phyloP scores from a whole-genome alignment of 2,888 invertebrate genomes.

The Chaetoderma sp. region DNA sequence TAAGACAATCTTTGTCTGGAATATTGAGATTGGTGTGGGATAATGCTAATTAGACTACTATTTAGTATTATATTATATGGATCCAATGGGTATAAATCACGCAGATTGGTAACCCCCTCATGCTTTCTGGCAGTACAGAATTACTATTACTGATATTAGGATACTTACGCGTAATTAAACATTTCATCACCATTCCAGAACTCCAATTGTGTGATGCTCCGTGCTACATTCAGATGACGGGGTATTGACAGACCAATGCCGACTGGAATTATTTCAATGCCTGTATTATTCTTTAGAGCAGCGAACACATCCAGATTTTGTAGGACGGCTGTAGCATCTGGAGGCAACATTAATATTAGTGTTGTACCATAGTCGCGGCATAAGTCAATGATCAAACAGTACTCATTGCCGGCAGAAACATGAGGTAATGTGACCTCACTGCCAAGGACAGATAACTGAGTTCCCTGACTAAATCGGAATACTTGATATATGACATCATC shows the following conservation, averaged over 20 bases:
- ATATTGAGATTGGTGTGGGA: too few species aligned
- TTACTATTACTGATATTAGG: too few species aligned
- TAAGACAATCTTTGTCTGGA: too few species aligned
- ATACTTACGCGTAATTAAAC: constrained; percentile 5
- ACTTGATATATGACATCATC: neutral
- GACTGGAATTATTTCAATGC: neutral
- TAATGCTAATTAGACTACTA: too few species aligned
- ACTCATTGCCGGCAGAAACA: neutral
- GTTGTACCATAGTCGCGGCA: neutral
- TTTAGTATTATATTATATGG: too few species aligned
- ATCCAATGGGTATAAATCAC: too few species aligned
- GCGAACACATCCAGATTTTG: neutral
- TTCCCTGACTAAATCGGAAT: constrained; percentile 1
- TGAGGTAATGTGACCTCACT: neutral
- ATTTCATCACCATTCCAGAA: constrained; percentile 3
- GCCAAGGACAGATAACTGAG: neutral
- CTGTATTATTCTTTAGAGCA: neutral
- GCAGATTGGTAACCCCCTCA: too few species aligned
- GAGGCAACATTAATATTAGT: neutral
- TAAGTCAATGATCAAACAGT: constrained; percentile 1
- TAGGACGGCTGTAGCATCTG: neutral
- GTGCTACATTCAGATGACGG: neutral
- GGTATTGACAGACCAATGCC: neutral
- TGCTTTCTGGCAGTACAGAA: too few species aligned
- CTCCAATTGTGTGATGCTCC: neutral